Evolutionary conservation across 2,113 vertebrate genomes (phyloP).

Genomic region (Lepidothrix coronata): DNA sequence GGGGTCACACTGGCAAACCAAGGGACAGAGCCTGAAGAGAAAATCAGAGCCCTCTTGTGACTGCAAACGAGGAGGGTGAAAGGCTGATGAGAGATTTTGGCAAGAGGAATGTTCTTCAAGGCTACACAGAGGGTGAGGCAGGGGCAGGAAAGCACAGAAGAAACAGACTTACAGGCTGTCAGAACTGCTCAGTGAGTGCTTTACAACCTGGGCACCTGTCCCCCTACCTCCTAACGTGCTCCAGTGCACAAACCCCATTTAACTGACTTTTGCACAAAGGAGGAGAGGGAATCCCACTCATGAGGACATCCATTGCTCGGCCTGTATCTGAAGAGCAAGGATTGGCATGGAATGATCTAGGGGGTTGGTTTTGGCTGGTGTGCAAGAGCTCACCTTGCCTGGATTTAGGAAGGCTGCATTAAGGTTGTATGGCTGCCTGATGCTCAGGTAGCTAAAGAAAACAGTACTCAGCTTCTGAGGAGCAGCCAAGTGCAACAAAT

Average conservation of each 20-base stretch:
- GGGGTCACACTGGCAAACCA: neutral
- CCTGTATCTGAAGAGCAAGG: neutral
- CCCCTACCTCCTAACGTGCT: neutral
- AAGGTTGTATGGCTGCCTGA: neutral
- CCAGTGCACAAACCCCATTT: neutral
- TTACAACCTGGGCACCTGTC: neutral
- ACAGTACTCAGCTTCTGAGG: neutral
- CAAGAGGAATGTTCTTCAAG: neutral
- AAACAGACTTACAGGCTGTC: neutral
- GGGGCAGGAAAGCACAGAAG: neutral
- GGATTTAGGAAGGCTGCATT: neutral
- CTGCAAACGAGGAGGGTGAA: neutral
- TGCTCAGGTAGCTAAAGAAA: neutral
- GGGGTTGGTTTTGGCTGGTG: neutral
- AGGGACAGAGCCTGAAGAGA: neutral
- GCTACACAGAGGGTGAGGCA: neutral
- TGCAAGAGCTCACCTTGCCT: neutral
- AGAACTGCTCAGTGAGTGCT: neutral
- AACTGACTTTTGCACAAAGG: neutral
- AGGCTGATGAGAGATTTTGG: neutral
- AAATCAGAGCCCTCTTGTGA: conserved; percentile 3
- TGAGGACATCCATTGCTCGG: neutral
- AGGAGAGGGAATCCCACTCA: neutral
- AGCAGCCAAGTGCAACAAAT: neutral
- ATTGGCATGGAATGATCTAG: neutral